Base-by-base conservation (phyloP, 2,797 vertebrate genomes). In the Merluccius polli region DNA sequence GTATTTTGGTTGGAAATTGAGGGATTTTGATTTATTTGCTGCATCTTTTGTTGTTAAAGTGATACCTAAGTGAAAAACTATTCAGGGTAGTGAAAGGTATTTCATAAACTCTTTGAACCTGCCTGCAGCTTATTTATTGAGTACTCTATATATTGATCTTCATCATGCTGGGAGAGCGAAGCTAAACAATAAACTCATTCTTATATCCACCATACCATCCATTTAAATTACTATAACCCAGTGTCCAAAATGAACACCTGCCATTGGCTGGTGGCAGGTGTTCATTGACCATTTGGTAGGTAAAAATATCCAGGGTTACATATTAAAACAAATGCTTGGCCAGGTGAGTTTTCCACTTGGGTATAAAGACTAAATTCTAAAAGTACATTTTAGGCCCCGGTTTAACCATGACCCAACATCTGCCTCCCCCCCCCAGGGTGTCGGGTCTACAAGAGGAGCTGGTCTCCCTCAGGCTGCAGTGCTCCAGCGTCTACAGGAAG, bases 391-490 rank as follows among this genome's bases (percentile, higher is more conserved):
- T n/a, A n/a, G n/a, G n/a, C n/a, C n/a, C n/a, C n/a, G n/a, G n/a
- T n/a, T 59, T 15, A 59, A 24, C 21, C 52, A 9, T 38, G 36
- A 65, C 67, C 73, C 11, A 4, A 35, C 31, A 24, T 5, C 1
- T 63, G 15, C 67, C 10, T 70, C n/a, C 48, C 15, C 1, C 2
- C 67, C 69, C 90, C 90, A 98, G 98, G 91, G 95, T 94, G 73
- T 93, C 96, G 77, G 89, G 95, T 85, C 94, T 99, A 73, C 95
- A 98, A 76, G 97, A 99, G 35, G 98, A 99, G 89, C 94, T 99
- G 92, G 95, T 98, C 87, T 96, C 96, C 0, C 90, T 99, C 89
- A 91, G 96, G 68, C 89, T 98, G 69, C 96, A 98, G 84, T 99
- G 96, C 91, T 95, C 96, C 78, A 98, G 96, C 74, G 88, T 98